These are phyloP conservation scores for Orchesella cincta DNA, from an alignment of 1,140 invertebrate genomes.

Conservation along the genomic window DNA sequence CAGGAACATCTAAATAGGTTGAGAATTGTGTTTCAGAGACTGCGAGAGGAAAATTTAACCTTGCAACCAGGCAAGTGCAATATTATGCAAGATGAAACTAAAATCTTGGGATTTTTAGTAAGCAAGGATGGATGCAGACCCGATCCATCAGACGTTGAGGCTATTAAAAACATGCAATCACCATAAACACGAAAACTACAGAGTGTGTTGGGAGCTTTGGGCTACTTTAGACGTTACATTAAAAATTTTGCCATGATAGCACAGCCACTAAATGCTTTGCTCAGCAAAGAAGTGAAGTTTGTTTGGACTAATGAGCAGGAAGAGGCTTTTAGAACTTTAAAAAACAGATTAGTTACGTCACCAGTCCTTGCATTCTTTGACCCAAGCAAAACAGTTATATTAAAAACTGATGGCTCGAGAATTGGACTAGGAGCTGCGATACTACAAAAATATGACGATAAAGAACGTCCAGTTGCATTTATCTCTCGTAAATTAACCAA, in stretches of 20 bases:
- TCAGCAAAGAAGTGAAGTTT: not conserved
- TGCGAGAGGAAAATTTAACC: slow-evolving; percentile 39
- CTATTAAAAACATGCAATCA: not conserved
- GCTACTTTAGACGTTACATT: not conserved
- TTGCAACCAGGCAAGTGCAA: slow-evolving; percentile 23
- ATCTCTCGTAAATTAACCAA: not conserved
- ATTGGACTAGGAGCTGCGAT: slow-evolving; percentile 5
- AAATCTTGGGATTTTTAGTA: not conserved
- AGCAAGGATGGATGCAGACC: not conserved
- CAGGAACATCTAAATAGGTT: slow-evolving; percentile 41
- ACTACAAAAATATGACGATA: slow-evolving; percentile 5
- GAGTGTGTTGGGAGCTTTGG: not conserved
- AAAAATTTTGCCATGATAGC: not conserved
- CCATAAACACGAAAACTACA: not conserved
- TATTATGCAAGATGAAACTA: not conserved
- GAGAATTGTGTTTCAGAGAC: slow-evolving; percentile 33
- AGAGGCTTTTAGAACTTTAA: too few relatives aligned
- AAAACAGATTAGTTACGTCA: not conserved
- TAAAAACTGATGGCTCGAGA: slow-evolving; percentile 25
- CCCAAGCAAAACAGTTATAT: not conserved
- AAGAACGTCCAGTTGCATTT: slow-evolving; percentile 32
- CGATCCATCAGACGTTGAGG: not conserved
- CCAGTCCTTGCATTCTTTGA: slow-evolving; percentile 32
- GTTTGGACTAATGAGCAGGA: not conserved
- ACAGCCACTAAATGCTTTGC: not conserved